Evolutionary conservation across 2,797 vertebrate genomes (phyloP).

Genomic region (Gadopsis marmoratus): DNA sequence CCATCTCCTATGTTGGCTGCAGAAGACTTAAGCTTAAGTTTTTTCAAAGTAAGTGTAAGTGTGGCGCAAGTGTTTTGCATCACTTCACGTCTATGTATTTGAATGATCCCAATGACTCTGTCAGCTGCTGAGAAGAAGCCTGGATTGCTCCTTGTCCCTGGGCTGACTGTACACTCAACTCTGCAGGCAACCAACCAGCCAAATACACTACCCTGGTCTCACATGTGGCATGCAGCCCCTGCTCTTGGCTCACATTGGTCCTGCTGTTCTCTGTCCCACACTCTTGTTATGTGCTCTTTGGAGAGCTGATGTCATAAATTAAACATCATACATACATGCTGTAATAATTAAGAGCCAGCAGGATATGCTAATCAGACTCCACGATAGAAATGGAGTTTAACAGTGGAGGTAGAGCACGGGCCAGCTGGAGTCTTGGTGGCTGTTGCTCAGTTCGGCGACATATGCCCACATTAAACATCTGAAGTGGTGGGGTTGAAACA

Average conservation of each 20-base stretch:
- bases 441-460: constrained; percentile 28
- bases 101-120: constrained; percentile 54
- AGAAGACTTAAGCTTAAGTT: neutral
- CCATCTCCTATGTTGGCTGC: neutral
- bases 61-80: constrained; percentile 17
- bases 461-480: constrained; percentile 38
- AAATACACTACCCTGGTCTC: constrained; percentile 37
- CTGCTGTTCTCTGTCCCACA: constrained; percentile 59
- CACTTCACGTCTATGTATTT: constrained; percentile 27
- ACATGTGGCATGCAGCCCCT: constrained; percentile 78
- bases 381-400: constrained; percentile 31
- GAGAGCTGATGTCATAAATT: constrained; percentile 78
- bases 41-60: neutral
- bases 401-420: constrained; percentile 23
- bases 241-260: constrained; percentile 56
- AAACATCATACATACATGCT: constrained; percentile 71
- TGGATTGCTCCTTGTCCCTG: constrained; percentile 32
- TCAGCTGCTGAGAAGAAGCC: constrained; percentile 62
- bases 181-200: constrained; percentile 44
- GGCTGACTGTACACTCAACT: constrained; percentile 51
- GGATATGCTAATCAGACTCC: constrained; percentile 70
- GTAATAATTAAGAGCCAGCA: constrained; percentile 72
- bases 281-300: constrained; percentile 47
- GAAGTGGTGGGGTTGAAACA: constrained; percentile 49
- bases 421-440: constrained; percentile 53